A percentile compares a stretch with the other conserved stretches of the same genome.
Evolutionary conservation across 2,113 vertebrate species (phyloP).

Genomic region (Hippocampus guttulatus): DNA sequence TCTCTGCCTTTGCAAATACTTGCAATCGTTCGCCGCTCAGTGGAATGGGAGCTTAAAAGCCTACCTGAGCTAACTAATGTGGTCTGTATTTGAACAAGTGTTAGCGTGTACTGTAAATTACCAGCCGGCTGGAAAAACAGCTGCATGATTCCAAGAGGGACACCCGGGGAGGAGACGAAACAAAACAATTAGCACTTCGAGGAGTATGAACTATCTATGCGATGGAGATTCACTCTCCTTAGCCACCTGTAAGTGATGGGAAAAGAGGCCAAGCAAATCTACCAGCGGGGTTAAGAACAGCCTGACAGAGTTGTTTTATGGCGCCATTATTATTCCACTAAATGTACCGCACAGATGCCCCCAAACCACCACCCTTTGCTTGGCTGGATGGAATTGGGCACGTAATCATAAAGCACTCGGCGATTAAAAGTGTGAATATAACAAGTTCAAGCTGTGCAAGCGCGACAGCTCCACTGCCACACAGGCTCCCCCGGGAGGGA

Average conservation of each 20-base stretch:
- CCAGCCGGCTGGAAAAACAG: constrained; percentile 70
- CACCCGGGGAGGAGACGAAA: constrained; percentile 52
- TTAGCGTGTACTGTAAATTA: constrained; percentile 51
- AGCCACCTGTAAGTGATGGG: constrained; percentile 67
- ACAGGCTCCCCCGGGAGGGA: constrained; percentile 69
- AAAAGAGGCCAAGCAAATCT: constrained; percentile 61
- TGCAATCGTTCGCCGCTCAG: too few species aligned
- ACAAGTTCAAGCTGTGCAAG: constrained; percentile 73
- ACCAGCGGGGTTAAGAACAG: constrained; percentile 70
- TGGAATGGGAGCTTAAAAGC: too few species aligned
- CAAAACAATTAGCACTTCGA: constrained; percentile 66
- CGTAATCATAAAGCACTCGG: constrained; percentile 79
- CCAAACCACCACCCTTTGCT: background rate
- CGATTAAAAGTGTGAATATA: constrained; percentile 78
- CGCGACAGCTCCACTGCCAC: constrained; percentile 63
- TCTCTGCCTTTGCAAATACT: too few species aligned
- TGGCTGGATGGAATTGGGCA: constrained; percentile 66
- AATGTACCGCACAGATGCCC: constrained; percentile 70
- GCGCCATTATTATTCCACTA: constrained; percentile 71
- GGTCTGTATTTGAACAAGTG: constrained; percentile 63
- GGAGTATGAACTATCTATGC: constrained; percentile 34
- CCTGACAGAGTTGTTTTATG: constrained; percentile 74
- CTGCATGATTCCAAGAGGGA: constrained; percentile 61
- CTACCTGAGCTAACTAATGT: constrained; percentile 50
- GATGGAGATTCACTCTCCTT: constrained; percentile 70